phyloP scores from a whole-genome alignment of 2,888 invertebrate species.

The Campaea margaritaria region DNA sequence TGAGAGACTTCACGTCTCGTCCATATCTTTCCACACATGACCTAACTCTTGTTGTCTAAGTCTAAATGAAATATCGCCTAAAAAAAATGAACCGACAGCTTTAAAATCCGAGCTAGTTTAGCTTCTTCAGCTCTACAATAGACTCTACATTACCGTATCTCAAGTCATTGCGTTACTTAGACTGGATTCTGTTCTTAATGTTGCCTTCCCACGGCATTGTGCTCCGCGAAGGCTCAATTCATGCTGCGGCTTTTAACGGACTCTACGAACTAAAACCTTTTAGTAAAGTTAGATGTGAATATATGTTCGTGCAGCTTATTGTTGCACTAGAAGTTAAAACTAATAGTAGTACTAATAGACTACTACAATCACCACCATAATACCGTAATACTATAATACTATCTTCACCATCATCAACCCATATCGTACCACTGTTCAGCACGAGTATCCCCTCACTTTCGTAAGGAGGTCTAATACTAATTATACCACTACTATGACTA shows the following conservation, averaged over 20 bases:
- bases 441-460: no score
- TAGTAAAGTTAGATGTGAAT: slow-evolving; percentile 19
- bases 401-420: no score
- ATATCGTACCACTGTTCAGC: no score
- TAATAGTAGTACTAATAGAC: no score
- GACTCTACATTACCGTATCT: slow-evolving; percentile 52
- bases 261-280: slow-evolving; percentile 64
- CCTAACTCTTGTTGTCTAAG: no score
- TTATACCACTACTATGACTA: no score
- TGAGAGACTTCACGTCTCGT: no score
- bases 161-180: slow-evolving; percentile 73
- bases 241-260: slow-evolving; percentile 72
- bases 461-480: no score
- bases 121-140: slow-evolving; percentile 13
- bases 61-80: no score
- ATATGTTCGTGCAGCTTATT: slow-evolving; percentile 17
- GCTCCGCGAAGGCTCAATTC: slow-evolving; percentile 65
- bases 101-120: slow-evolving; percentile 6
- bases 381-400: no score
- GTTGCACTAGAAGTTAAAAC: slow-evolving; percentile 4
- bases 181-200: slow-evolving; percentile 73
- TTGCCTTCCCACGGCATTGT: slow-evolving; percentile 75
- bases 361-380: no score
- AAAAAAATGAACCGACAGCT: neutral
- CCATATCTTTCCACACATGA: no score